phyloP scores from a whole-genome alignment of 1,140 invertebrate species.

The Megalopta genalis region DNA sequence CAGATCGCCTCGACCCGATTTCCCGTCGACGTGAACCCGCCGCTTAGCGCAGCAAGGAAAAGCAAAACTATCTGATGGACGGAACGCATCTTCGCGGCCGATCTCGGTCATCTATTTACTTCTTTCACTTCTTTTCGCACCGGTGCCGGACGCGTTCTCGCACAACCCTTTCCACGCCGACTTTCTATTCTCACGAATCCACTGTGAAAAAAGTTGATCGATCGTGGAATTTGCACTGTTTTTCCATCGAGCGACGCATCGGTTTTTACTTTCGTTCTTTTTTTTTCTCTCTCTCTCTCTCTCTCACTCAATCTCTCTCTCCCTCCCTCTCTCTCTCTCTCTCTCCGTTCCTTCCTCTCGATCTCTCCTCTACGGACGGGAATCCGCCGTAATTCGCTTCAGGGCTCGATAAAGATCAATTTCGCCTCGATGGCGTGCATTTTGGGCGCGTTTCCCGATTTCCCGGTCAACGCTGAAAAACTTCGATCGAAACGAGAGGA shows the following conservation, averaged over 20 bases:
- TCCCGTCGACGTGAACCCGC: background rate
- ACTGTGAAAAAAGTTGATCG: background rate
- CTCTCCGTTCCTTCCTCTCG: no score
- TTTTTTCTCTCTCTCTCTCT: no score
- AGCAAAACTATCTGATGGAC: slow-evolving; percentile 48
- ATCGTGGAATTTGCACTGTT: background rate
- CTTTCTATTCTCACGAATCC: background rate
- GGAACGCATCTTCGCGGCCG: slow-evolving; percentile 22
- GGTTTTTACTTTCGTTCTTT: background rate
- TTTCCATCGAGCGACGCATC: slow-evolving; percentile 12
- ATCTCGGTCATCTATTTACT: background rate
- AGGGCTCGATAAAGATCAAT: no score
- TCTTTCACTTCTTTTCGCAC: background rate
- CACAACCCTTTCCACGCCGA: background rate
- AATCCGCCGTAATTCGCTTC: background rate
- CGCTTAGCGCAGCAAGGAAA: slow-evolving; percentile 19
- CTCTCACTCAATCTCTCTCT: no score
- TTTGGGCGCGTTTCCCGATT: background rate
- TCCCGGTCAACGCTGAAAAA: background rate
- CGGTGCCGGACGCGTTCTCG: background rate
- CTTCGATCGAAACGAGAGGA: background rate
- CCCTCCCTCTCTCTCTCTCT: no score
- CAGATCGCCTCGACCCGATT: slow-evolving; percentile 49
- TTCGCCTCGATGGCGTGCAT: background rate
- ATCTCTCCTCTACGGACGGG: no score